Percentiles rank a stretch among this genome's conserved stretches.
These are phyloP conservation scores for Lagopus leucura DNA, from an alignment of 2,113 vertebrate genomes.

Conservation along the genomic window DNA sequence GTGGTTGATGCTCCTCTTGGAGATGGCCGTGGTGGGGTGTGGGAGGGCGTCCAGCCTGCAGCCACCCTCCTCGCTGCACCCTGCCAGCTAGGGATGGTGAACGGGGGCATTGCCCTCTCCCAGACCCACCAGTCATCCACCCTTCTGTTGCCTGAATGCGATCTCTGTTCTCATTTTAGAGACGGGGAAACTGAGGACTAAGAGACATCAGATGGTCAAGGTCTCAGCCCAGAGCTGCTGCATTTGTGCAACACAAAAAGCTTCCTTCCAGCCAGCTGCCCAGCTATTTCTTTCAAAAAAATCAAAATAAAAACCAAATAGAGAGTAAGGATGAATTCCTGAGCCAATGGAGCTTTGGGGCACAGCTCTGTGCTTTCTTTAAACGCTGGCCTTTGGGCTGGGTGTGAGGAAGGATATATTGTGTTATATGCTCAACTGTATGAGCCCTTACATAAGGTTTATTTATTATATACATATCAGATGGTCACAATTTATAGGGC, in stretches of 20 bases:
- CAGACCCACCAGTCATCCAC: fast-evolving
- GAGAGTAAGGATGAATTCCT: fast-evolving
- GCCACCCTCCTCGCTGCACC: neutral
- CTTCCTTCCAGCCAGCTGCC: neutral
- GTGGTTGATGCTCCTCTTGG: slow-evolving; percentile 50
- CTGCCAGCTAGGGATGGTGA: neutral
- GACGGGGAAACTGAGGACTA: neutral
- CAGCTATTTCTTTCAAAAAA: neutral
- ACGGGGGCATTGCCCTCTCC: neutral
- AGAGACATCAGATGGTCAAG: neutral
- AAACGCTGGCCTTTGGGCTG: neutral
- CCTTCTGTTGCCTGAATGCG: neutral
- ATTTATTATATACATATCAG: slow-evolving; percentile 57
- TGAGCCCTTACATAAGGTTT: neutral
- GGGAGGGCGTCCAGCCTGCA: neutral
- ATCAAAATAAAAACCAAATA: neutral
- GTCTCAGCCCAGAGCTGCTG: neutral
- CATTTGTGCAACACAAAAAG: neutral
- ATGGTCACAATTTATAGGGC: slow-evolving; percentile 45
- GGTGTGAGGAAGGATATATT: neutral
- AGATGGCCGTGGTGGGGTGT: neutral
- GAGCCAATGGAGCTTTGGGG: neutral
- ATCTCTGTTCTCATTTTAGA: neutral
- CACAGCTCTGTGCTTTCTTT: neutral
- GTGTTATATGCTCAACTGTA: neutral